phyloP scores from a whole-genome alignment of 1,140 invertebrate genomes.

The Diploscapter pachys region DNA sequence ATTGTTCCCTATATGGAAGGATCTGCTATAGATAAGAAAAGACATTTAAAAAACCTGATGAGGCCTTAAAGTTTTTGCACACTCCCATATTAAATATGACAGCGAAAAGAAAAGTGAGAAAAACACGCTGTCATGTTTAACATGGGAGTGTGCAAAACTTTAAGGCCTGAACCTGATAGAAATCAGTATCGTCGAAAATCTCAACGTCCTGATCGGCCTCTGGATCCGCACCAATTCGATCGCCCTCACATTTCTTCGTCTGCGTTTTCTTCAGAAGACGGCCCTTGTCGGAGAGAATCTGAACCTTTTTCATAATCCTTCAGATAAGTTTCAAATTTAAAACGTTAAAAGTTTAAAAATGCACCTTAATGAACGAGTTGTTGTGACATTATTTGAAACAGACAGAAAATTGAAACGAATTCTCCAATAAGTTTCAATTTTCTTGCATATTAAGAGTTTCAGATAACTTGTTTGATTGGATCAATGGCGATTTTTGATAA shows the following conservation, averaged over 20 bases:
- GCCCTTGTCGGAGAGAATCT: conserved; percentile 40
- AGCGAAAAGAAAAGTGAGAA: too few species aligned
- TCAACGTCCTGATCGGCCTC: conserved; percentile 66
- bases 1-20: too few species aligned
- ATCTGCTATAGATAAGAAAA: too few species aligned
- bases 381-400: conserved; percentile 38
- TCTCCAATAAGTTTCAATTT: not conserved
- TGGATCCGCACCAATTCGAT: conserved; percentile 31
- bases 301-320: conserved; percentile 3
- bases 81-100: too few species aligned
- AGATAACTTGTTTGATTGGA: too few species aligned
- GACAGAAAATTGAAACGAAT: not conserved
- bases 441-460: too few species aligned
- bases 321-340: conserved; percentile 1
- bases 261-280: conserved; percentile 40
- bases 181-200: conserved; percentile 94
- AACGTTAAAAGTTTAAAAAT: too few species aligned
- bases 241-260: conserved; percentile 37
- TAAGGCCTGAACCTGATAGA: conserved; percentile 74
- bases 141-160: too few species aligned
- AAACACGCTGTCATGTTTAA: too few species aligned
- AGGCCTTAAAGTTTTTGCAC: too few species aligned
- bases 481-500: too few species aligned
- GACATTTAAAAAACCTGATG: too few species aligned
- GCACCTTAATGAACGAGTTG: conserved; percentile 9